Evolutionary conservation across 1,140 invertebrate species (phyloP), one percentile per base, ranked within the genome.

Genomic region (Drosophila varians): DNA sequence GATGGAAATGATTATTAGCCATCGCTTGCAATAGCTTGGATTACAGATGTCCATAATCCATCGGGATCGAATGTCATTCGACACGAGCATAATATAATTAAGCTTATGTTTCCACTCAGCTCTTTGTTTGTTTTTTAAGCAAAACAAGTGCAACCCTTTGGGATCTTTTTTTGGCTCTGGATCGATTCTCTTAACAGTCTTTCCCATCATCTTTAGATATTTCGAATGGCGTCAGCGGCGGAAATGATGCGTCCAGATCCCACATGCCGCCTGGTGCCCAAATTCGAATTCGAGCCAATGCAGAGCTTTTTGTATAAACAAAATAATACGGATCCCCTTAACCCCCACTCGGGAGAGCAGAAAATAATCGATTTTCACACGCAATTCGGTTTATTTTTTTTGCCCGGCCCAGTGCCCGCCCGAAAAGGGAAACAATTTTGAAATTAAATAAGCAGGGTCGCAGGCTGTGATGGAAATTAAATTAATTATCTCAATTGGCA

Each of bases 191-290:
- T n/a, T n/a, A n/a, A n/a, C n/a, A n/a, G n/a, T n/a, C 4, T 23
- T 70, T 54, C 19, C 45, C 31, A 51, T 64, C 19, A 46, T 53
- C 55, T 43, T 74, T 38, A 58, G 55, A 34, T 42, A 57, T 74
- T 60, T 74, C 46, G 47, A 43, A 78, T 84, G 74, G 79, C 79
- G 74, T 84, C 73, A 87, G 83, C 83, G 70, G 43, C 73, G 82
- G 82, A 86, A 86, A 86, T 82, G 64, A 74, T 87, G 82, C 77
- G 61, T 82, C 80, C 60, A 64, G 34, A 80, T 69, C 52, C 62
- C 54, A 36, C 57, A 47, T 28, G 16, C 46, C 46, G 54, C 53
- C 60, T 65, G 57, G 25, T 78, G 74, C 69, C 76, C 72, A 71
- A 61, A 65, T 40, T 21, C n/a, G n/a, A 21, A 21, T n/a, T n/a